phyloP scores from a whole-genome alignment of 2,113 vertebrate genomes.

The Xyliphius kryptos region DNA sequence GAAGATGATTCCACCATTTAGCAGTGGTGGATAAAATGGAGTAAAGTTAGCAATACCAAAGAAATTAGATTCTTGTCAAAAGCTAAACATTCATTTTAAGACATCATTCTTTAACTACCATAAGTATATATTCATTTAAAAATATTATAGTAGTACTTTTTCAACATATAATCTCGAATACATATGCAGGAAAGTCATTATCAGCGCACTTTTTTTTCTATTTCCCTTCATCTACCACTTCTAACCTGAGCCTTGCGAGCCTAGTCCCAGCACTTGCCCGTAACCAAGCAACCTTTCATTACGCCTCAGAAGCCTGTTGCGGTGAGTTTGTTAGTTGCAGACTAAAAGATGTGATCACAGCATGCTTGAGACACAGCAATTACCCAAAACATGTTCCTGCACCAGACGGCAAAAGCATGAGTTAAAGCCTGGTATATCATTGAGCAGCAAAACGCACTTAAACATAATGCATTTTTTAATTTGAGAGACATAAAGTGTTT shows the following conservation, averaged over 20 bases:
- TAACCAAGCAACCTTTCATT: slow-evolving; percentile 51
- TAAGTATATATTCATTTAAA: neutral
- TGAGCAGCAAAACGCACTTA: slow-evolving; percentile 6
- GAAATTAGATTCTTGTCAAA: no score
- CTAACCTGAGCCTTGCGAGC: slow-evolving; percentile 6
- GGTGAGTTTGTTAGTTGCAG: slow-evolving; percentile 31
- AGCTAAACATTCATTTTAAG: no score
- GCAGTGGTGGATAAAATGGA: no score
- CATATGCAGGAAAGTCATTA: slow-evolving; percentile 18
- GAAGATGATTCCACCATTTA: no score
- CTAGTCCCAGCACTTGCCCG: slow-evolving; percentile 28
- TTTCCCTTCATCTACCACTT: neutral
- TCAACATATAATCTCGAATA: slow-evolving; percentile 17
- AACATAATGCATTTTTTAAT: slow-evolving; percentile 4
- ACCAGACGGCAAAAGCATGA: slow-evolving; percentile 16
- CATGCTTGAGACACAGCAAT: slow-evolving; percentile 36
- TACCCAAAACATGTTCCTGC: slow-evolving; percentile 40
- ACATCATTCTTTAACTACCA: no score
- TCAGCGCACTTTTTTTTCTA: slow-evolving; percentile 17
- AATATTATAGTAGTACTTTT: neutral
- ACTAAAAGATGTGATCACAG: slow-evolving; percentile 35
- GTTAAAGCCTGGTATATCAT: slow-evolving; percentile 23
- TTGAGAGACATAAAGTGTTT: slow-evolving; percentile 5
- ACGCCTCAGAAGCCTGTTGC: slow-evolving; percentile 20
- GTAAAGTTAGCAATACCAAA: no score